Evolutionary conservation across 2,113 vertebrate species (phyloP).

Genomic region (Cephalopterus ornatus): DNA sequence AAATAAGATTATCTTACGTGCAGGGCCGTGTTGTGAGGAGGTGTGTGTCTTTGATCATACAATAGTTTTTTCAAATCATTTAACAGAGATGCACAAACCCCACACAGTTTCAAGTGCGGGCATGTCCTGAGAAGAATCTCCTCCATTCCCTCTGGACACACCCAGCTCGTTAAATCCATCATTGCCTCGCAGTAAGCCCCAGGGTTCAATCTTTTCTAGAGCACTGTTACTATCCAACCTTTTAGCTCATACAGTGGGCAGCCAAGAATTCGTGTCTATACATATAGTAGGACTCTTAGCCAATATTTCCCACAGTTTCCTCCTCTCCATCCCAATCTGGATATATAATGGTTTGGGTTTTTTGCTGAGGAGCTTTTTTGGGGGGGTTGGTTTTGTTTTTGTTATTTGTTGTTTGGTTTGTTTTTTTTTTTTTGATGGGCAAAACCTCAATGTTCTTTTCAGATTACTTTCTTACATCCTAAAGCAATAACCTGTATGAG

Average conservation of each 20-base stretch:
- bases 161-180: conserved; percentile 61
- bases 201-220: conserved; percentile 58
- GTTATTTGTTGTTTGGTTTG: not conserved
- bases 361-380: fast-evolving
- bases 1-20: not conserved
- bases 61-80: not conserved
- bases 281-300: conserved; percentile 22
- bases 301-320: not conserved
- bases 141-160: conserved; percentile 49
- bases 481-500: not conserved
- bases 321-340: not conserved
- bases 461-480: not conserved
- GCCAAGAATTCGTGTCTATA: conserved; percentile 60
- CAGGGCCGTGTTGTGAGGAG: not conserved
- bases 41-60: not conserved
- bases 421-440: not conserved
- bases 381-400: not conserved
- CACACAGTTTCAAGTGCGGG: conserved; percentile 29
- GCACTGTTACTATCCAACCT: conserved; percentile 39
- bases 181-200: conserved; percentile 38
- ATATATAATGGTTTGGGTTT: not conserved
- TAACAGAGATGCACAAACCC: conserved; percentile 11
- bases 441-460: not conserved
- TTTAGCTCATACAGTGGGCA: conserved; percentile 55
- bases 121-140: conserved; percentile 49